Conservation (phyloP, 1,140 invertebrate genomes). For the Pantala flavescens region DNA sequence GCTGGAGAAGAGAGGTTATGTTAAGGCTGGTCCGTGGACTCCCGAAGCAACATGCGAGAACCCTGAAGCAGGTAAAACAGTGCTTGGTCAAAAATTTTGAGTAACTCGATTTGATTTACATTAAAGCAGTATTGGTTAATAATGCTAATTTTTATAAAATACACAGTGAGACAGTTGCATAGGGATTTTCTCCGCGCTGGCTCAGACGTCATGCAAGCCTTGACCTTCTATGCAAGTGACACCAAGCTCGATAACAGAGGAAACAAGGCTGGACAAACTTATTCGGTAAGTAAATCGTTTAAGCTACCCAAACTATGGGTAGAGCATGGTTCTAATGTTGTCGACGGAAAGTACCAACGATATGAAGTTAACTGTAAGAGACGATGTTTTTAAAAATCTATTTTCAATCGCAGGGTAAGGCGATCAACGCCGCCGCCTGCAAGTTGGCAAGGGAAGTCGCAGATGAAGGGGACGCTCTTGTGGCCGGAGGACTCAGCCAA, state of each 20-base stretch:
- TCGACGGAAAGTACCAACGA: no score
- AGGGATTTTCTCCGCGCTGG: slow-evolving; percentile 35
- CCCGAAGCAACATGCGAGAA: slow-evolving; percentile 34
- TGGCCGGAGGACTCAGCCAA: slow-evolving; percentile 32
- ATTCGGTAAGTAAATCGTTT: slow-evolving; percentile 26
- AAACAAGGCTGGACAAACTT: slow-evolving; percentile 30
- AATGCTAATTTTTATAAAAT: neutral
- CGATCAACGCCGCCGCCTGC: slow-evolving; percentile 33
- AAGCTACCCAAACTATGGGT: no score
- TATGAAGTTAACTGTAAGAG: no score
- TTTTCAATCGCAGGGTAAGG: slow-evolving; percentile 23
- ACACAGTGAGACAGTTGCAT: slow-evolving; percentile 30
- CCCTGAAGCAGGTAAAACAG: slow-evolving; percentile 33
- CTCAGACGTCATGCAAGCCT: slow-evolving; percentile 37
- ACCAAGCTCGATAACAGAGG: slow-evolving; percentile 36
- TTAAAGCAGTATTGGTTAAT: no score
- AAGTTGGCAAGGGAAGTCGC: slow-evolving; percentile 32
- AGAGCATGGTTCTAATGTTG: no score
- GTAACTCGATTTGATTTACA: no score
- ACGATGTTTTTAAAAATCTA: no score
- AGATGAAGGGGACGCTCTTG: slow-evolving; percentile 31
- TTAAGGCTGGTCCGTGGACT: slow-evolving; percentile 38
- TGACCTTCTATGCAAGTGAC: slow-evolving; percentile 37
- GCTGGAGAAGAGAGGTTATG: slow-evolving; percentile 37
- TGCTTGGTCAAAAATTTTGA: no score